A percentile compares a stretch with the other conserved stretches of the same genome.
Conservation (phyloP, 2,113 vertebrate genomes). For the Leptobrachium leishanense region DNA sequence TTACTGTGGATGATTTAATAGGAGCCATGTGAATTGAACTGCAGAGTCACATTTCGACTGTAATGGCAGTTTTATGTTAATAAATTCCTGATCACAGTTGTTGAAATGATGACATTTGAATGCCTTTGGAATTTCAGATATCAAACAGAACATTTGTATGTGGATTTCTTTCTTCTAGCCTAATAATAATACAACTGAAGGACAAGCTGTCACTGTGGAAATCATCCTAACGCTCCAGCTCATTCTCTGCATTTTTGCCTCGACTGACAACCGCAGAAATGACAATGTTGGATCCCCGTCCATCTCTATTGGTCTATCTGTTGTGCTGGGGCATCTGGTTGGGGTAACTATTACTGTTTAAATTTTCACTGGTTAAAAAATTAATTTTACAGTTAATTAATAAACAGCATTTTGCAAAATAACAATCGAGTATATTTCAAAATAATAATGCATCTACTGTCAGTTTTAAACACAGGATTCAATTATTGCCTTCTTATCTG, state of each 20-base stretch:
- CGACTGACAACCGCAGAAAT: constrained; percentile 64
- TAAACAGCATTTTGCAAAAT: too few species aligned
- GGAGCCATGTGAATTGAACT: neutral
- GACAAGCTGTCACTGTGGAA: constrained; percentile 71
- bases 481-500: too few species aligned
- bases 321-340: constrained; percentile 59
- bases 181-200: constrained; percentile 61
- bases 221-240: constrained; percentile 76
- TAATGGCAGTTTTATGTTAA: neutral
- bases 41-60: neutral
- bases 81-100: neutral
- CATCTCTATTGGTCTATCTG: constrained; percentile 61
- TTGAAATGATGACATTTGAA: neutral
- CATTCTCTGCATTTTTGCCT: constrained; percentile 72
- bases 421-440: too few species aligned
- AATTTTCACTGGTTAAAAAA: neutral
- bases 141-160: neutral
- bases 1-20: constrained; percentile 6
- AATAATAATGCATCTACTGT: too few species aligned
- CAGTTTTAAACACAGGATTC: too few species aligned
- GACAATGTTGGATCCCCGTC: constrained; percentile 67
- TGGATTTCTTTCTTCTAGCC: constrained; percentile 57
- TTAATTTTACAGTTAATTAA: too few species aligned
- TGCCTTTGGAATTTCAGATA: neutral
- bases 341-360: constrained; percentile 52